Evolutionary conservation across 2,888 invertebrate species (phyloP), one percentile per base, ranked within the genome.

Genomic region (Rambutsinella grinnellia): DNA sequence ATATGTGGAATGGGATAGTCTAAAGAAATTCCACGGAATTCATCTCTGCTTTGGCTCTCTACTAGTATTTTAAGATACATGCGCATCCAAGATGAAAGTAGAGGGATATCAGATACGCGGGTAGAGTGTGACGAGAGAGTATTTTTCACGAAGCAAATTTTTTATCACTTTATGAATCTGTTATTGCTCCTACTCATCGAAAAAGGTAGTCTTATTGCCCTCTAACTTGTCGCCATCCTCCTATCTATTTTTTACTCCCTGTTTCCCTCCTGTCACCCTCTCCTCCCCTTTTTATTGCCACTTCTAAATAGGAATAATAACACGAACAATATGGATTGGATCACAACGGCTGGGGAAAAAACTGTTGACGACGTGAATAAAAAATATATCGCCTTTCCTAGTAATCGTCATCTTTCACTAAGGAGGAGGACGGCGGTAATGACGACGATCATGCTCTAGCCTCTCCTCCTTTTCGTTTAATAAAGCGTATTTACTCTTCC

Each of bases 141-240:
- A n/a, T n/a, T n/a, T n/a, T n/a, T n/a, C n/a, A 51, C 17, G 61
- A 69, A 66, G 60, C 67, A 75, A 75, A 67, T 75, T 75, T 57
- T 75, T 75, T n/a, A 75, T 75, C 75, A 75, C 15, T 47, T 61
- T 23, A 21, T 47, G 62, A 61, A 75, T 75, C 75, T 65, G 21
- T 75, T 75, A 75, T 75, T 75, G 75, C 75, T 61, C 49, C 36
- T 74, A 67, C 61, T 75, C 75, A 68, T 75, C 63, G 57, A 51
- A 60, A 28, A 68, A n/a, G n/a, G n/a, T n/a, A 58, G 68, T 75
- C 56, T 75, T 75, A 75, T 68, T 75, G 75, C 75, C 75, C 75
- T 75, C 68, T 75, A 75, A 75, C 75, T 75, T 68, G 75, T 75
- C 68, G 62, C 63, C 26, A 47, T 67, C 58, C 53, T 75, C 56